Evolutionary conservation across 2,797 vertebrate genomes (phyloP), one percentile per base, ranked within the genome.

Genomic region (Notamacropus eugenii): DNA sequence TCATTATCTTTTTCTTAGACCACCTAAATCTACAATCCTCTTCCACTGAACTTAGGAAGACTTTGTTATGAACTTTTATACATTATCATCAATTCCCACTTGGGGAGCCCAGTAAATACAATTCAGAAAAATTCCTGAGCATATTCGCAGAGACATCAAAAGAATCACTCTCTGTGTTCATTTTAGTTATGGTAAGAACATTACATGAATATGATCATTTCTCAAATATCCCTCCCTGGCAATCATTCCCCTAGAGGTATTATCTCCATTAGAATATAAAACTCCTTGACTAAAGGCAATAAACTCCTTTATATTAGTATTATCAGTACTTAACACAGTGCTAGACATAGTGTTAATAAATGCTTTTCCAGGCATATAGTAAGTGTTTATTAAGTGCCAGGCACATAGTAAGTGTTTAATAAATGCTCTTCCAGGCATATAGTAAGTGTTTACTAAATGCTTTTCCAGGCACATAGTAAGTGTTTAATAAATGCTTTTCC

Each of bases 41-140:
- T 92, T 92, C 92, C 90, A 90, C 29, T 92, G 93, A 97, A 96
- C 3, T 95, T 97, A 90, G 93, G 31, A 93, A 87, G 0, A 0
- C 54, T 97, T 95, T 27, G 82, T 94, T 19, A 28, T n/a, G 13
- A 22, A 56, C 56, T 28, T 14, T 28, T 14, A 27, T 27, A 50
- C 54, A 16, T 14, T 54, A 82, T 28, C 54, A 55, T 74, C 29
- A 55, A 16, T 93, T 92, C 74, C 29, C 90, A 90, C 31, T 82
- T 67, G 92, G 29, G 34, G 74, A 82, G 46, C 54, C 56, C 13
- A 50, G 58, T 19, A 50, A 50, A n/a, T 34, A 16, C 28, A 92
- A 94, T 82, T 82, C 74, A 82, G n/a, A 82, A 82, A 82, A 82
- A 46, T 82, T 46, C 40, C 74, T 82, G 40, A 3, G 22, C 40